Evolutionary conservation across 2,797 vertebrate species (phyloP).

Genomic region (Pristis pectinata): DNA sequence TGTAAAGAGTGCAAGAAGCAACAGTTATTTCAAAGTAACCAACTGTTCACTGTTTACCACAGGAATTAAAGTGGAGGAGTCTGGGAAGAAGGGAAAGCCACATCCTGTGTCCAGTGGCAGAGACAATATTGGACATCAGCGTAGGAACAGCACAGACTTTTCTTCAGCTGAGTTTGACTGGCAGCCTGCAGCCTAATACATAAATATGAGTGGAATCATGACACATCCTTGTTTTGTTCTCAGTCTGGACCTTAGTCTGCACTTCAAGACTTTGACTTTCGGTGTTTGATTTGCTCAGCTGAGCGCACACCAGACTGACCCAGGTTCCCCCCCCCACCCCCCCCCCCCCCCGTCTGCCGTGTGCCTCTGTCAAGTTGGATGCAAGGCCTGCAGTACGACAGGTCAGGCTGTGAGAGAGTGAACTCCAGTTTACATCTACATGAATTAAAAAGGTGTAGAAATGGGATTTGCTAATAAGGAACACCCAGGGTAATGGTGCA

Average conservation of each 20-base stretch:
- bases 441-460: background rate
- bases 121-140: background rate
- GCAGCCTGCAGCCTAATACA: background rate
- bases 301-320: background rate
- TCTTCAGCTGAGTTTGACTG: background rate
- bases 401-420: background rate
- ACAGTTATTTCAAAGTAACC: background rate
- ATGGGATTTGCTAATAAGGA: background rate
- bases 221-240: background rate
- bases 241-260: background rate
- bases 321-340: background rate
- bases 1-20: background rate
- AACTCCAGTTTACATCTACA: background rate
- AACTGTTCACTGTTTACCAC: background rate
- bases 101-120: background rate
- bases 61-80: background rate
- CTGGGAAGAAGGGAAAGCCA: background rate
- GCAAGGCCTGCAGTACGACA: background rate
- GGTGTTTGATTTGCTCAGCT: background rate
- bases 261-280: conserved; percentile 5
- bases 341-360: no score
- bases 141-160: background rate
- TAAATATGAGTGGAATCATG: background rate
- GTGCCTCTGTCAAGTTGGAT: background rate
- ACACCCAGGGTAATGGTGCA: background rate